Evolutionary conservation across 1,140 invertebrate genomes (phyloP).

Genomic region (Drosophila equinoxialis): DNA sequence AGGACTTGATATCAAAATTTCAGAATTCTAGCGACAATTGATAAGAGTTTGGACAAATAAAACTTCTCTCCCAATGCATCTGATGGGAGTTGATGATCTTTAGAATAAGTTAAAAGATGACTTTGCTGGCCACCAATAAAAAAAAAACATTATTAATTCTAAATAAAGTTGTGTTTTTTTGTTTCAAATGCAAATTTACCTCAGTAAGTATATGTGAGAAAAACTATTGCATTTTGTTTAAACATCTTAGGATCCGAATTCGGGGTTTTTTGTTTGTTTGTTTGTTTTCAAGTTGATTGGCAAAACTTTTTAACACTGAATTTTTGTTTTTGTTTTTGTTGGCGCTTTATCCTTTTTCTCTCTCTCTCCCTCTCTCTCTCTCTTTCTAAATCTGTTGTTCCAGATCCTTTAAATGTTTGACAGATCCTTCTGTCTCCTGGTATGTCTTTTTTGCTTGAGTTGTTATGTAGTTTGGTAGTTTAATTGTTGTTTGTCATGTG

Average conservation of each 20-base stretch:
- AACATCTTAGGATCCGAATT: conserved; percentile 50
- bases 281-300: conserved; percentile 33
- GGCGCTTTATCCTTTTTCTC: not conserved
- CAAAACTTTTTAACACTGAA: not conserved
- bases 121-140: not conserved
- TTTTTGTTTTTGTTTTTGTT: not conserved
- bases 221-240: conserved; percentile 74
- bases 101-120: too few relatives aligned
- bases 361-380: too few relatives aligned
- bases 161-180: not conserved
- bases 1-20: too few relatives aligned
- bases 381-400: too few relatives aligned
- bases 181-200: conserved; percentile 42
- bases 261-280: conserved; percentile 32
- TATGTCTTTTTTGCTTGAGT: conserved; percentile 41
- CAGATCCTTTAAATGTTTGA: not conserved
- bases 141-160: not conserved
- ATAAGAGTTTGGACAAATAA: too few relatives aligned
- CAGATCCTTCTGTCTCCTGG: not conserved
- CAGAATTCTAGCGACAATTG: too few relatives aligned
- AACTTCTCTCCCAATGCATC: too few relatives aligned
- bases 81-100: too few relatives aligned
- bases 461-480: conserved; percentile 38
- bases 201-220: conserved; percentile 62
- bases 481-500: conserved; percentile 19